Percentiles rank a stretch among this genome's conserved stretches.
These are phyloP conservation scores for Eupristina koningsbergeri DNA, from an alignment of 1,140 invertebrate genomes.

Conservation along the genomic window DNA sequence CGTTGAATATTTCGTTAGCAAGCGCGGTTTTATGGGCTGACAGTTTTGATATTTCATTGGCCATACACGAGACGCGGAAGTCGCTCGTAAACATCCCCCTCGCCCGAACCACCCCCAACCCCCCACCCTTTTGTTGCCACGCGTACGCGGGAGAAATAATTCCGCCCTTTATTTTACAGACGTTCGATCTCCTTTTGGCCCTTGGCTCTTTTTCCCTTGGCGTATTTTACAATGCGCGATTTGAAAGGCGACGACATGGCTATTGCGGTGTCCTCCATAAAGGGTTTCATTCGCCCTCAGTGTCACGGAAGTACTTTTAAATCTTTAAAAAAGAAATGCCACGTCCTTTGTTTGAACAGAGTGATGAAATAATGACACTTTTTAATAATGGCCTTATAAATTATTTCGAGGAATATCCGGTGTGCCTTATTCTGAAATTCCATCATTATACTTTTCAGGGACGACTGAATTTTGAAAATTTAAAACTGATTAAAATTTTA, in stretches of 20 bases:
- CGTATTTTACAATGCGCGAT: background rate
- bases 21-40: slow-evolving; percentile 10
- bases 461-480: too few relatives aligned
- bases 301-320: background rate
- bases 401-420: too few relatives aligned
- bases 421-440: too few relatives aligned
- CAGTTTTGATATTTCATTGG: slow-evolving; percentile 41
- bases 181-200: background rate
- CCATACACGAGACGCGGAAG: slow-evolving; percentile 23
- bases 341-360: background rate
- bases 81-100: slow-evolving; percentile 53
- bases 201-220: too few relatives aligned
- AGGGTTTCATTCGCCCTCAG: background rate
- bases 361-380: background rate
- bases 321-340: background rate
- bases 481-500: too few relatives aligned
- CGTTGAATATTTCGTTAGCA: slow-evolving; percentile 6
- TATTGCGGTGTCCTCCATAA: background rate
- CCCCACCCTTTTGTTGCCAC: background rate
- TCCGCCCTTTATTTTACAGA: background rate
- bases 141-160: background rate
- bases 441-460: too few relatives aligned
- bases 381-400: background rate
- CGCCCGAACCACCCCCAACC: background rate
- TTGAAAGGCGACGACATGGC: background rate